These are phyloP conservation scores for Nephrotoma guestfalica DNA, from an alignment of 2,888 invertebrate species.

Conservation along the genomic window DNA sequence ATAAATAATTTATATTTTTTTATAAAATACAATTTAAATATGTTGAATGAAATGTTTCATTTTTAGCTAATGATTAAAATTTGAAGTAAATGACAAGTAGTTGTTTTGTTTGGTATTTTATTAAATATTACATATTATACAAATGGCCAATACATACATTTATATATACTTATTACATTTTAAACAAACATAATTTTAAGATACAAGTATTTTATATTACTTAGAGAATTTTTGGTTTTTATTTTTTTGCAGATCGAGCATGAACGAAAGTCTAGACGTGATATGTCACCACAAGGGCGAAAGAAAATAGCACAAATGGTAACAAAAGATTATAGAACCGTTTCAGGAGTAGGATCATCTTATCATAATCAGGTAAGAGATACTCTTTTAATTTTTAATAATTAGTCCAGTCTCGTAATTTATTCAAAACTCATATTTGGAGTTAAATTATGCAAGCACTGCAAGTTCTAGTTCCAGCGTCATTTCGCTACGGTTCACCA, in stretches of 20 bases:
- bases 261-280: slow-evolving; percentile 63
- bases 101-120: not conserved
- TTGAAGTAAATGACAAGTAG: not conserved
- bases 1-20: not conserved
- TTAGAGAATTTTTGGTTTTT: not conserved
- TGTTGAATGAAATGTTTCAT: not conserved
- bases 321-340: slow-evolving; percentile 39
- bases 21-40: not conserved
- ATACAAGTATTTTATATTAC: not conserved
- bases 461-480: no score
- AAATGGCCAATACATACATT: not conserved
- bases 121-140: not conserved
- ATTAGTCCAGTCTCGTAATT: not conserved
- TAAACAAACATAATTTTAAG: not conserved
- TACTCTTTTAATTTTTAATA: slow-evolving; percentile 2
- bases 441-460: no score
- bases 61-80: not conserved
- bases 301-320: slow-evolving; percentile 52
- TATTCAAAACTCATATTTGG: not conserved
- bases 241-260: slow-evolving; percentile 35
- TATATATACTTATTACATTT: not conserved
- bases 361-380: slow-evolving; percentile 31
- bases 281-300: slow-evolving; percentile 67
- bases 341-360: slow-evolving; percentile 34
- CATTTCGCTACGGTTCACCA: no score